Evolutionary conservation across 35 echinoderm and acorn worm genomes (phyloP), one percentile per base, ranked within the genome.

Genomic region (Ptychodera flava): DNA sequence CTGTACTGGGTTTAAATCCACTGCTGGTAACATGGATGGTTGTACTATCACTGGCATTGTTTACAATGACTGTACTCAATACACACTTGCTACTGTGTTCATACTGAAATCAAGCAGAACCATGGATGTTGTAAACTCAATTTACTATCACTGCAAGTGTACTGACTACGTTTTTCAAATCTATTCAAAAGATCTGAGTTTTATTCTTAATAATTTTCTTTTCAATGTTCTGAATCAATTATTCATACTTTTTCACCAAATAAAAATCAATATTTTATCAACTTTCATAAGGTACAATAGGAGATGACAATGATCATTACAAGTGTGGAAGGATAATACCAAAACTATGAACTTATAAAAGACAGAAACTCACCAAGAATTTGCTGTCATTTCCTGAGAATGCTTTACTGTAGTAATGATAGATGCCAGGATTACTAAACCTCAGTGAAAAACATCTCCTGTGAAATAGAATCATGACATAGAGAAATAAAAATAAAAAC

Each of bases 321-420:
- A n/a, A n/a, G n/a, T n/a, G n/a, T n/a, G n/a, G n/a, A n/a, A n/a
- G n/a, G n/a, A n/a, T n/a, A n/a, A n/a, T n/a, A n/a, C n/a, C n/a
- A n/a, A n/a, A n/a, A n/a, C n/a, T n/a, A n/a, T n/a, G n/a, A n/a
- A n/a, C n/a, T n/a, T n/a, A n/a, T n/a, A n/a, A n/a, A n/a, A n/a
- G n/a, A n/a, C 27, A 36, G 27, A 36, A 34, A 35, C 87, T 85
- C 77, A 94, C 92, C 92, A 94, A 90, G 34, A 84, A 94, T 75
- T 94, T 94, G 37, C 90, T 88, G 28, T 53, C 81, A 79, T 90
- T 94, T 37, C 87, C 84, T 16, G 92, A 94, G 87, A 94, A 94
- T 34, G 88, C 92, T 84, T 88, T 94, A 81, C 92, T 94, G 84
- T 88, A 94, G 80, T 94, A 94, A 79, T 94, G 92, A 79, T 90